A percentile compares a stretch with the other conserved stretches of the same genome.
Evolutionary conservation across 2,888 invertebrate species (phyloP).

Genomic region (Macrophya annulata): DNA sequence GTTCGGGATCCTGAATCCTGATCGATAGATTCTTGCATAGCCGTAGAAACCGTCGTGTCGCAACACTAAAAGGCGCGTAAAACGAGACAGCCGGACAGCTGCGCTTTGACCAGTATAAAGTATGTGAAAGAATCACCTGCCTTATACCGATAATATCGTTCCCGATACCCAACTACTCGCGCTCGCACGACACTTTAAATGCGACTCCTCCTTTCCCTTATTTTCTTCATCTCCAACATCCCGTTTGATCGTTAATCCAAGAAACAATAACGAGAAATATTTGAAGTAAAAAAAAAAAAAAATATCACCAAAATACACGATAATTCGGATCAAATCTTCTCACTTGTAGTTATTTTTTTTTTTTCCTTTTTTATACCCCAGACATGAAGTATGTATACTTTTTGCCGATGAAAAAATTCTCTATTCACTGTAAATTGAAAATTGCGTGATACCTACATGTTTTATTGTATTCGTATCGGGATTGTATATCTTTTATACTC

Average conservation of each 20-base stretch:
- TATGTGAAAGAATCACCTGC: slow-evolving; percentile 55
- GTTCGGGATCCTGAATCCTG: not conserved
- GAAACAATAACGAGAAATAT: not conserved
- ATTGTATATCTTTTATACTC: not conserved
- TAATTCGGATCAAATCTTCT: not conserved
- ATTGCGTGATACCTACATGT: not conserved
- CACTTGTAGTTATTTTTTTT: too few relatives aligned
- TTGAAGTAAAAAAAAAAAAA: not conserved
- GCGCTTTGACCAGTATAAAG: slow-evolving; percentile 34
- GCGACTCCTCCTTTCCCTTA: slow-evolving; percentile 28
- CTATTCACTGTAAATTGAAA: not conserved
- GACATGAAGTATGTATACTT: not conserved
- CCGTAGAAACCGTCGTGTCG: slow-evolving; percentile 23
- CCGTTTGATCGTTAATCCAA: not conserved
- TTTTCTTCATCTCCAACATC: not conserved
- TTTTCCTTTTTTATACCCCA: too few relatives aligned
- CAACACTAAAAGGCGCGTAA: slow-evolving; percentile 44
- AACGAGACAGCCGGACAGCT: slow-evolving; percentile 46
- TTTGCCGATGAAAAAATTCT: not conserved
- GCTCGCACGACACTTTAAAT: slow-evolving; percentile 53
- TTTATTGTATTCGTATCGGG: slow-evolving; percentile 7
- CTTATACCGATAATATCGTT: slow-evolving; percentile 67
- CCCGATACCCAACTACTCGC: slow-evolving; percentile 62
- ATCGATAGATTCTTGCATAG: slow-evolving; percentile 23
- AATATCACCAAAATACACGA: not conserved